Percentiles rank a stretch among this genome's conserved stretches.
These are phyloP conservation scores for Pollimyrus isidori DNA, from an alignment of 2,113 vertebrate genomes.

Conservation along the genomic window DNA sequence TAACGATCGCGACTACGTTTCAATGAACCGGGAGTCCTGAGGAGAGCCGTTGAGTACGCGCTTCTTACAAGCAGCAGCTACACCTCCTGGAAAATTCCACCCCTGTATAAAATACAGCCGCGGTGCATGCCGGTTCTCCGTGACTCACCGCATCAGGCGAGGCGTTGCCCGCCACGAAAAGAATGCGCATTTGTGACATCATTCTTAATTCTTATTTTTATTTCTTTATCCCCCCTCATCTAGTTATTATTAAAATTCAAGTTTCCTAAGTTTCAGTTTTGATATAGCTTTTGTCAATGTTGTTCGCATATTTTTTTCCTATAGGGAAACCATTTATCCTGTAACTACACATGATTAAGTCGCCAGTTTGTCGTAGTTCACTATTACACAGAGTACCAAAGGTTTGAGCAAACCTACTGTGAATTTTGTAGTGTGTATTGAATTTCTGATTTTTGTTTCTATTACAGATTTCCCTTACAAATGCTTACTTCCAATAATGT, in stretches of 20 bases:
- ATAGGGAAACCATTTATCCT: not conserved
- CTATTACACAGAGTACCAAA: not conserved
- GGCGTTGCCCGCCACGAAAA: slow-evolving; percentile 13
- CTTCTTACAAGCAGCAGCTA: slow-evolving; percentile 11
- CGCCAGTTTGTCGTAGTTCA: not conserved
- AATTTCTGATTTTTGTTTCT: not conserved
- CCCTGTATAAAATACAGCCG: slow-evolving; percentile 19
- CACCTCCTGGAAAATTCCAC: slow-evolving; percentile 33
- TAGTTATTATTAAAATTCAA: not conserved
- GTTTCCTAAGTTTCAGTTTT: not conserved
- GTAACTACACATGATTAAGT: not conserved
- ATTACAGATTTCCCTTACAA: not conserved
- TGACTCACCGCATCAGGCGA: slow-evolving; percentile 19
- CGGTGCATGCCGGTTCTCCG: slow-evolving; percentile 40
- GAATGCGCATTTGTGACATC: slow-evolving; percentile 7
- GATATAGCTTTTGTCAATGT: not conserved
- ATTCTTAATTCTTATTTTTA: not conserved
- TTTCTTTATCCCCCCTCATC: not conserved
- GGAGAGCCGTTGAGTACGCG: not conserved
- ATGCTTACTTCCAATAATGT: not conserved
- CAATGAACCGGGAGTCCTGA: slow-evolving; percentile 17
- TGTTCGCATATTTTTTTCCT: not conserved
- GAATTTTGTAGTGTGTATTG: not conserved
- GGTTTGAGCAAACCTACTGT: not conserved
- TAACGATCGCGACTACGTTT: slow-evolving; percentile 9